Percentiles rank a stretch among this genome's conserved stretches.
Conservation (phyloP, 1,140 invertebrate species). For the Adelges cooleyi region DNA sequence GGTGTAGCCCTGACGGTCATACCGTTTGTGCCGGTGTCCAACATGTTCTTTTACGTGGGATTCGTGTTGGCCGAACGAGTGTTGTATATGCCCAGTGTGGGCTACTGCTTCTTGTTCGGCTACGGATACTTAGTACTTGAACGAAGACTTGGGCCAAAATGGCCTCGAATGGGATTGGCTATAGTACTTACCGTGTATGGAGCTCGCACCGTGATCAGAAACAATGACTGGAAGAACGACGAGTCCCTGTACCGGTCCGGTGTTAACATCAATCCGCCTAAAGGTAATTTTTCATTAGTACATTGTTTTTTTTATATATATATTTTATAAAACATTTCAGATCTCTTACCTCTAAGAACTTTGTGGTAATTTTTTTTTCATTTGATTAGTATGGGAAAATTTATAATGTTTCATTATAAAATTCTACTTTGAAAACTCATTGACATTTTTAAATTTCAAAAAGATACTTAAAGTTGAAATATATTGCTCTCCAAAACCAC, state of each 20-base stretch:
- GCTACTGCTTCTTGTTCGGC: constrained; percentile 79
- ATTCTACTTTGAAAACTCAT: too few relatives aligned
- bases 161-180: constrained; percentile 36
- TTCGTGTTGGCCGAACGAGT: constrained; percentile 94
- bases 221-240: constrained; percentile 84
- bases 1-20: constrained; percentile 64
- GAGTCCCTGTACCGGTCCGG: constrained; percentile 87
- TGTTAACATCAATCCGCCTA: constrained; percentile 86
- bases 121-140: constrained; percentile 43
- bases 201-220: constrained; percentile 65
- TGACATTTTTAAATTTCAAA: too few relatives aligned
- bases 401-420: too few relatives aligned
- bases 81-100: constrained; percentile 89
- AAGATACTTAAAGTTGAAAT: too few relatives aligned
- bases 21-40: constrained; percentile 87
- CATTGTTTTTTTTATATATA: too few relatives aligned
- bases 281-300: constrained; percentile 61
- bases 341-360: too few relatives aligned
- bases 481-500: too few relatives aligned
- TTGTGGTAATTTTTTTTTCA: too few relatives aligned
- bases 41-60: constrained; percentile 89
- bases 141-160: constrained; percentile 36
- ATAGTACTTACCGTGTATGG: constrained; percentile 58
- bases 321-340: too few relatives aligned
- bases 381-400: too few relatives aligned